Conservation (phyloP, 2,797 vertebrate species). For the Odontamblyopus rebecca region DNA sequence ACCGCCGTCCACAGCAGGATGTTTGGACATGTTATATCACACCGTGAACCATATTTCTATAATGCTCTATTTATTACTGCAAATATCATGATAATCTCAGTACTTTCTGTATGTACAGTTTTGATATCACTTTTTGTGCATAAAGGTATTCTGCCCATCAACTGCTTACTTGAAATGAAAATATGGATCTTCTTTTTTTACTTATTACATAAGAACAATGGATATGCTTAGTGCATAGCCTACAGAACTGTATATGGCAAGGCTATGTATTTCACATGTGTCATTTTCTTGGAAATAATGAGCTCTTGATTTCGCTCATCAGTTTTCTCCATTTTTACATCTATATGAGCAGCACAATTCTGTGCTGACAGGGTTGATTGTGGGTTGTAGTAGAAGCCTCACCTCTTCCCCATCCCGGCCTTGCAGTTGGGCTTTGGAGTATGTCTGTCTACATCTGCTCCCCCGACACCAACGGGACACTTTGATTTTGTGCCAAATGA, state of each 20-base stretch:
- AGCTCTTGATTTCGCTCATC: slow-evolving; percentile 6
- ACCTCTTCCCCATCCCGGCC: slow-evolving; percentile 60
- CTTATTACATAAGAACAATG: slow-evolving; percentile 18
- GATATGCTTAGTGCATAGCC: slow-evolving; percentile 23
- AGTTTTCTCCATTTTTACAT: slow-evolving; percentile 19
- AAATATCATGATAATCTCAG: slow-evolving; percentile 20
- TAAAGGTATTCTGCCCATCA: slow-evolving; percentile 41
- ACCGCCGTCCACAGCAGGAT: slow-evolving; percentile 43
- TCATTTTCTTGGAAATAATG: slow-evolving; percentile 12
- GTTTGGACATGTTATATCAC: slow-evolving; percentile 36
- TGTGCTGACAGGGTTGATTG: slow-evolving; percentile 52
- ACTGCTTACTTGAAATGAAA: slow-evolving; percentile 41
- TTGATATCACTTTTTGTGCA: slow-evolving; percentile 37
- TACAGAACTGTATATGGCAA: slow-evolving; percentile 20
- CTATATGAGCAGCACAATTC: slow-evolving; percentile 40
- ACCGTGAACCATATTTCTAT: slow-evolving; percentile 47
- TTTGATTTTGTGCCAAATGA: slow-evolving; percentile 66
- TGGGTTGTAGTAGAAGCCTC: slow-evolving; percentile 54
- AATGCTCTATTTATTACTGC: slow-evolving; percentile 63
- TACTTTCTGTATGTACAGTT: slow-evolving; percentile 43
- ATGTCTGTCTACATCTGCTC: slow-evolving; percentile 41
- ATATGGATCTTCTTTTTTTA: slow-evolving; percentile 12
- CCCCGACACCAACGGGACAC: slow-evolving; percentile 39
- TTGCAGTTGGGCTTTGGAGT: slow-evolving; percentile 46
- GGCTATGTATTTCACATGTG: slow-evolving; percentile 14